Evolutionary conservation across 92 coral and sea anemone species (phyloP), one percentile per base, ranked within the genome.

Genomic region (Siderastrea radians): DNA sequence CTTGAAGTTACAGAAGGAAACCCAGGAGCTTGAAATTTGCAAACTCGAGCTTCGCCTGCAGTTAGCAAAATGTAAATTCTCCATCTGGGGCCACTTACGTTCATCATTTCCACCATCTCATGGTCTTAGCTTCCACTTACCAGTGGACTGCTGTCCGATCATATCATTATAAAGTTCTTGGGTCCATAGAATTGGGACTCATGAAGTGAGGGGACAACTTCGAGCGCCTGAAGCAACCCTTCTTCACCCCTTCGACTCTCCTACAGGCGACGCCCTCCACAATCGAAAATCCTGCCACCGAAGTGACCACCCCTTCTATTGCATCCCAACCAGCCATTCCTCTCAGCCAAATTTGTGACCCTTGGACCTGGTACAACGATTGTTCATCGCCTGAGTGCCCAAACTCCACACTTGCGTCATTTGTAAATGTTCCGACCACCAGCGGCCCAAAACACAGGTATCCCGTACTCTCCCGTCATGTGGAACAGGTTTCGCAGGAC

Each of bases 131-230:
- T 0, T 48, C 59, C 76, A 26, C 19, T 4, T 82, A 53, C 6
- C 50, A 67, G 43, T 82, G 79, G 87, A 70, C 87, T 45, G 87
- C 87, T 12, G 79, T 82, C 0, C 68, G 71, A 44, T 14, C 78
- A 10, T 82, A 10, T 38, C 78, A 82, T 19, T 38, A 14, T 45
- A 72, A 82, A 45, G 71, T 82, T 43, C 19, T 69, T 55, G 68
- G 70, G 0, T 54, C 86, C 0, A 70, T 82, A 51, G 68, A 82
- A 51, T 16, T 82, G 26, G 86, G 78, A 19, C 53, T 82, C 5
- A 55, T 68, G 2, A 50, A 51, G 3, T 81, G 86, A 77, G 77
- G 68, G 9, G 76, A 68, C 6, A 3, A 10, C 48, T 80, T 80
- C 63, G 63, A 80, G 58, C 3, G 4, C 3, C 6, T 45, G 3